Percentiles rank a stretch among this genome's conserved stretches.
These are phyloP conservation scores for Pterostichus niger DNA, from an alignment of 2,888 invertebrate genomes.

Conservation along the genomic window DNA sequence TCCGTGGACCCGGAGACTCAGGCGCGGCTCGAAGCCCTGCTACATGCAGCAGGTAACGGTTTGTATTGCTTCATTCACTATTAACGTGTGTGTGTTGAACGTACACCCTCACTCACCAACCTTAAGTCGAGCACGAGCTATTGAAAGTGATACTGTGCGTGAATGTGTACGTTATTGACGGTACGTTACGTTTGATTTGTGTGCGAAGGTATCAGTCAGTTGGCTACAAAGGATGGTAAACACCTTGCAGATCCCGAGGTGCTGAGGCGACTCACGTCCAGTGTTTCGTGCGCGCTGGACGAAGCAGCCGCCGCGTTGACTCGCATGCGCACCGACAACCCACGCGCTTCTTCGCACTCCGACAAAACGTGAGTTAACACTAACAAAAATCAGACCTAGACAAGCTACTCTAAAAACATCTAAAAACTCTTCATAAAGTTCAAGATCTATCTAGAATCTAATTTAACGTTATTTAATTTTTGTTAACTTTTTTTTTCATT, in stretches of 20 bases:
- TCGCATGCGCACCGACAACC: conserved; percentile 95
- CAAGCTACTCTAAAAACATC: no score
- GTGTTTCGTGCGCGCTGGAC: conserved; percentile 93
- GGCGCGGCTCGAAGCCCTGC: conserved; percentile 93
- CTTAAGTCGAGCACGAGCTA: not conserved
- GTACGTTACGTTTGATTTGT: conserved; percentile 52
- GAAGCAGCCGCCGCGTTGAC: conserved; percentile 98
- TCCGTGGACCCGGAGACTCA: conserved; percentile 92
- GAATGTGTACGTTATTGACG: conserved; percentile 53
- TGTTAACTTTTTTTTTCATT: no score
- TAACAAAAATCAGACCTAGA: no score
- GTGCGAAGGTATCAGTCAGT: conserved; percentile 87
- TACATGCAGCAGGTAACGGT: conserved; percentile 91
- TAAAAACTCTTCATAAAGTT: no score
- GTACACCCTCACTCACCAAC: conserved; percentile 43
- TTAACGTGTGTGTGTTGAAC: conserved; percentile 28
- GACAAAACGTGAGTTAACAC: conserved; percentile 60
- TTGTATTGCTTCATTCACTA: conserved; percentile 54
- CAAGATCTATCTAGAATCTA: no score
- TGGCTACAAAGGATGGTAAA: conserved; percentile 89
- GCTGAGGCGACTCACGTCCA: conserved; percentile 90
- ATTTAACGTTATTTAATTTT: no score
- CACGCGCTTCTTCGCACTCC: conserved; percentile 81
- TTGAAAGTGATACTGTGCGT: conserved; percentile 14
- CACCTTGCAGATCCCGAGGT: conserved; percentile 94